phyloP scores from a whole-genome alignment of 2,888 invertebrate genomes.

The Melanophora roralis region DNA sequence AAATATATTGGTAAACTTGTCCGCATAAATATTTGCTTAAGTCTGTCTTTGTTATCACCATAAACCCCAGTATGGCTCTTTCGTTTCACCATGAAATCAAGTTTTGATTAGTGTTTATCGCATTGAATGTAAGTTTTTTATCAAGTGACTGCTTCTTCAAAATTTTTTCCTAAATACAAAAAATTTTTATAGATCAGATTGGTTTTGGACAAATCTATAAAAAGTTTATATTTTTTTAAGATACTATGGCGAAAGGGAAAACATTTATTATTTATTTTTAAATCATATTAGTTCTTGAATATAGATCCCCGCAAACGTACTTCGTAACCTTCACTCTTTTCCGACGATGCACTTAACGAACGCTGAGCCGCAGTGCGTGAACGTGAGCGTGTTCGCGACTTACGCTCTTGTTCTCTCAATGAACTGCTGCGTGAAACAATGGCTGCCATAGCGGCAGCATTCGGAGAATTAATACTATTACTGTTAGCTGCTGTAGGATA shows the following conservation, averaged over 20 bases:
- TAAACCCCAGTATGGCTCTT: too few relatives aligned
- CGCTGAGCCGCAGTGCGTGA: slow-evolving; percentile 76
- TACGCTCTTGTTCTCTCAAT: slow-evolving; percentile 77
- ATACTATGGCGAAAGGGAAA: background rate
- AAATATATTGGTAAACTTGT: too few relatives aligned
- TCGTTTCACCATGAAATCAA: too few relatives aligned
- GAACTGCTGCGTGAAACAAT: slow-evolving; percentile 76
- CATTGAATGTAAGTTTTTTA: too few relatives aligned
- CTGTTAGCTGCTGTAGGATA: slow-evolving; percentile 56
- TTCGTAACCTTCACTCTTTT: slow-evolving; percentile 90
- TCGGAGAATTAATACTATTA: slow-evolving; percentile 52
- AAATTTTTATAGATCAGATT: too few relatives aligned
- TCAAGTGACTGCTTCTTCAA: too few relatives aligned
- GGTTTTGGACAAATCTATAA: too few relatives aligned
- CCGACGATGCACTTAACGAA: slow-evolving; percentile 83
- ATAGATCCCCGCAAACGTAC: slow-evolving; percentile 79
- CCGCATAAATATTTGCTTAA: too few relatives aligned
- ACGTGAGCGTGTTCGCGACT: slow-evolving; percentile 75
- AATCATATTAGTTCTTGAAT: background rate
- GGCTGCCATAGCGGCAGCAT: slow-evolving; percentile 74
- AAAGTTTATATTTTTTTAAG: too few relatives aligned
- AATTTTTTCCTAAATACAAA: too few relatives aligned
- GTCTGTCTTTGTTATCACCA: too few relatives aligned
- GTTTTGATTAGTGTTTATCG: too few relatives aligned
- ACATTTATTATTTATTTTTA: background rate